Base-by-base conservation (phyloP, 1,140 invertebrate species). In the Diabrotica virgifera region DNA sequence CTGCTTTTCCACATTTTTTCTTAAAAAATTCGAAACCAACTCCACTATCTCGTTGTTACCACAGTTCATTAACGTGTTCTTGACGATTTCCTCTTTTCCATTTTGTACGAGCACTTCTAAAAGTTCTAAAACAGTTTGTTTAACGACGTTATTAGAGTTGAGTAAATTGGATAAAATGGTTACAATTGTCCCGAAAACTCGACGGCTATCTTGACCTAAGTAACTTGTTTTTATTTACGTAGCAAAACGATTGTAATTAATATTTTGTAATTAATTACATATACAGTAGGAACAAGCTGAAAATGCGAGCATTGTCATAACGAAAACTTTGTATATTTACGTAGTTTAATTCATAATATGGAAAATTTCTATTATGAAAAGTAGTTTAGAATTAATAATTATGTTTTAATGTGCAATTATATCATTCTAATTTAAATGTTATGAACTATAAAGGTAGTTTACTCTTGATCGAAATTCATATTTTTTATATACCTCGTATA, bases 1-100 rank as follows among this genome's bases (percentile, higher is more conserved):
- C 13, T 13, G 13, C 24, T 14, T 36, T 14, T 9, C 53, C 10
- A 55, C 9, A 12, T 54, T 36, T 54, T 36, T 62, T 38, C 52
- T 14, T 6, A 62, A 36, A 62, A 52, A 62, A 37, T 37, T 36
- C 11, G 5, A 61, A 24, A 51, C 24, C 59, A 14, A 9, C 8
- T 46, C 36, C 9, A 24, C 14, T 13, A 37, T 52, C 8, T 53
- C 52, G n/a, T n/a, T n/a, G n/a, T 38, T 54, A 54, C 51, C 51
- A 51, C 7, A 6, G 54, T 6, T 37, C 24, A 36, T 37, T 13
- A 53, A 24, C 12, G 24, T 13, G 12, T 62, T 37, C 36, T 37
- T 62, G 12, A 62, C 60, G 6, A 62, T 37, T 6, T 54, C 36
- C 3, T 54, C 24, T 54, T 62, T 62, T 5, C 13, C 60, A 14